Evolutionary conservation across 2,113 vertebrate genomes (phyloP), one percentile per base, ranked within the genome.

Genomic region (Pluvialis apricaria): DNA sequence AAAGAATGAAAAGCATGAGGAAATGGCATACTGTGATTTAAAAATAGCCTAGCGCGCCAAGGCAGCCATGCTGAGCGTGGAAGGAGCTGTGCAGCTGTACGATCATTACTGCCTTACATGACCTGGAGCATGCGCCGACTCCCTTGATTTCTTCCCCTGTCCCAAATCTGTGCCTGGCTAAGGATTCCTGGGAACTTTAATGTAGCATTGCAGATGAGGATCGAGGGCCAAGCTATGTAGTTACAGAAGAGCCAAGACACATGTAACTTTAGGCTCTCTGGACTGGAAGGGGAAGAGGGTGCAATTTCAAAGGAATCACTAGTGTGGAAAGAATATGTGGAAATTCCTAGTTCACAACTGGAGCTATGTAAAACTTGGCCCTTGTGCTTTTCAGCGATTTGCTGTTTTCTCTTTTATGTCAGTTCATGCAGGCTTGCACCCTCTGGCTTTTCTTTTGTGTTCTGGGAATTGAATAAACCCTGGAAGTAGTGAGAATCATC

Each of bases 401-500:
- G 84, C 66, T 90, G 70, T 76, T 94, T 97, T 95, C 86, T 95
- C 88, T 95, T 96, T 97, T 82, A 97, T 92, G 82, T 97, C 55
- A 61, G 58, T 80, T 92, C 84, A 95, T 75, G 89, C 66, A 95
- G 78, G 32, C 75, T 95, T 89, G 82, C 89, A 97, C 84, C 91
- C 94, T 88, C 91, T 91, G 92, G 87, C 75, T 95, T 96, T 96
- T 90, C 93, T 94, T 96, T 97, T 97, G 89, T 96, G 58, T 88
- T 97, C 71, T 88, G 86, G 78, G 92, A 94, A 87, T 92, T 92
- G 91, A 95, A 94, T 80, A 95, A 95, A 90, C n/a, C 66, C 89
- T 96, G 75, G 26, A 96, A 96, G 89, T 76, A 90, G 76, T 64
- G 60, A 96, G 88, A 95, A 94, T 96, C 93, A 95, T 96, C 96